phyloP scores from a whole-genome alignment of 2,888 invertebrate genomes.

The Aelia acuminata region DNA sequence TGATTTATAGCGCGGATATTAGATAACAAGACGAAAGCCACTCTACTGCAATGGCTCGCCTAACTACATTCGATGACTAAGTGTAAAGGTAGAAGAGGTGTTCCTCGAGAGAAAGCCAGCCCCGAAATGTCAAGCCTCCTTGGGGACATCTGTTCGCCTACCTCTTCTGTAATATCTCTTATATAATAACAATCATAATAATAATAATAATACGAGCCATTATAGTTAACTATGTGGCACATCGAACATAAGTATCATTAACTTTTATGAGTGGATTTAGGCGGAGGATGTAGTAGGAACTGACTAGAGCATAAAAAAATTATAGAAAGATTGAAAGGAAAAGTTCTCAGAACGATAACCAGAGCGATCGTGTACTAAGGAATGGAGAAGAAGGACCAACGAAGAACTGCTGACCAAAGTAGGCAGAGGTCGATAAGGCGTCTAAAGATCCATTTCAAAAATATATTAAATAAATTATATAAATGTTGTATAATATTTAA shows the following conservation, averaged over 20 bases:
- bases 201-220: not conserved
- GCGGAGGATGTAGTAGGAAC: too few species aligned
- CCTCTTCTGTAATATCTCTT: not conserved
- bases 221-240: not conserved
- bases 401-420: too few species aligned
- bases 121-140: not conserved
- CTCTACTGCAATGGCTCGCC: not conserved
- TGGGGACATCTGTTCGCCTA: not conserved
- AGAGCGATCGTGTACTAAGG: too few species aligned
- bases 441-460: too few species aligned
- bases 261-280: too few species aligned
- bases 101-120: not conserved
- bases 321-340: too few species aligned
- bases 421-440: too few species aligned
- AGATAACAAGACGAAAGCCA: not conserved
- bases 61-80: not conserved
- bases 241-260: not conserved
- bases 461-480: too few species aligned
- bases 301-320: too few species aligned
- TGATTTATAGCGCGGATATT: not conserved
- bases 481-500: too few species aligned
- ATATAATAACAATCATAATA: constrained; percentile 15
- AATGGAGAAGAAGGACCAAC: too few species aligned
- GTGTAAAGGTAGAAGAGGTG: not conserved
- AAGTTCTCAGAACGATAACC: too few species aligned